These are phyloP conservation scores for Avahi laniger DNA, from an alignment of 2,797 vertebrate genomes.

Conservation along the genomic window DNA sequence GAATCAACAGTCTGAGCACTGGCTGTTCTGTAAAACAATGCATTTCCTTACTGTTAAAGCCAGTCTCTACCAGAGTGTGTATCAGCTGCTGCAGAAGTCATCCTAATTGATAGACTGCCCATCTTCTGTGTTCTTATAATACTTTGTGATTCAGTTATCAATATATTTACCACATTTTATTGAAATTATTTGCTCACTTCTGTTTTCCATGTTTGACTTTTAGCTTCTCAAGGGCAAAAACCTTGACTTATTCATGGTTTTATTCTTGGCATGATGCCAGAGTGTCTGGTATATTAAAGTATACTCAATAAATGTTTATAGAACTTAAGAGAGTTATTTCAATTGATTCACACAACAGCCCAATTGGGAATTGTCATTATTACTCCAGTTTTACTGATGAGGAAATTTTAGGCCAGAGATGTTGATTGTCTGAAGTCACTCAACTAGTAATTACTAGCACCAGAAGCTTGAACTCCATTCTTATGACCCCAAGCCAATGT, in stretches of 20 bases:
- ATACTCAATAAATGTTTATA: slow-evolving; percentile 40
- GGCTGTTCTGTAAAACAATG: background rate
- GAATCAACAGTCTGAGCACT: background rate
- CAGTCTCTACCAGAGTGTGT: background rate
- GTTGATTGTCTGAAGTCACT: background rate
- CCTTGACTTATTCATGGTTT: background rate
- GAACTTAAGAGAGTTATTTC: slow-evolving; percentile 13
- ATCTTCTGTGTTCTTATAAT: background rate
- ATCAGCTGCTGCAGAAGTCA: background rate
- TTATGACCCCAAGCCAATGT: background rate
- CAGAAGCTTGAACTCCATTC: background rate
- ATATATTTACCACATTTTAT: background rate
- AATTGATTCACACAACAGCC: background rate
- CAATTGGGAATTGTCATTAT: background rate
- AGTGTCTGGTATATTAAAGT: background rate
- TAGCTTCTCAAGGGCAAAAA: slow-evolving; percentile 37
- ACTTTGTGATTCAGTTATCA: slow-evolving; percentile 12
- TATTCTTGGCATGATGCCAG: slow-evolving; percentile 5
- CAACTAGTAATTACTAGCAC: background rate
- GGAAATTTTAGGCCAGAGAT: background rate
- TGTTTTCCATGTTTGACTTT: slow-evolving; percentile 13
- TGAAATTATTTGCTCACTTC: slow-evolving; percentile 21
- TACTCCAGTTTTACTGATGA: background rate
- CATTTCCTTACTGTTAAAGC: background rate
- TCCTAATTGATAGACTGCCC: background rate